Evolutionary conservation across 2,113 vertebrate species (phyloP).

Genomic region (Hippocampus abdominalis): DNA sequence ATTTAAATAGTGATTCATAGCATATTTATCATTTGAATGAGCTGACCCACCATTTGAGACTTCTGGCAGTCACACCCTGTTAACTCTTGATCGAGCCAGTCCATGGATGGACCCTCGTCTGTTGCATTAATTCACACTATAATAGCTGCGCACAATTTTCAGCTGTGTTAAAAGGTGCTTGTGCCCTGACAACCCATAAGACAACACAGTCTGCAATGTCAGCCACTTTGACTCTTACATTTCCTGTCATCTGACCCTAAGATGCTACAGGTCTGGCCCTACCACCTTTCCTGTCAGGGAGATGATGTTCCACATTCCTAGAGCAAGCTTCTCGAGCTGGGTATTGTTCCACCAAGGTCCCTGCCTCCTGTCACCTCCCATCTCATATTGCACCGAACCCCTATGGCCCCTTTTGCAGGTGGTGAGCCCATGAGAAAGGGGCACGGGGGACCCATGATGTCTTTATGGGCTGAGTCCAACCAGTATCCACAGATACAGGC

Average conservation of each 20-base stretch:
- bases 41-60: background rate
- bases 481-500: too few species aligned
- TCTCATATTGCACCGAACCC: too few species aligned
- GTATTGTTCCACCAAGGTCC: too few species aligned
- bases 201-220: background rate
- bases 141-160: background rate
- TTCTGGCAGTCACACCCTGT: background rate
- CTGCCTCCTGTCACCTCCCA: too few species aligned
- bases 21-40: background rate
- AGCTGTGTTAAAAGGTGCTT: background rate
- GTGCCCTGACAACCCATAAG: background rate
- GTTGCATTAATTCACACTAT: background rate
- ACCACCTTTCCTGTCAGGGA: background rate
- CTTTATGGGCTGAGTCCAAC: too few species aligned
- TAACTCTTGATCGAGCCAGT: background rate
- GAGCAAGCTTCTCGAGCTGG: too few species aligned
- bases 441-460: too few species aligned
- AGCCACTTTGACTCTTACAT: conserved; percentile 2
- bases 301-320: background rate
- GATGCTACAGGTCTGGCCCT: background rate
- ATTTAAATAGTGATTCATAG: background rate
- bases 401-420: too few species aligned
- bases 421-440: too few species aligned
- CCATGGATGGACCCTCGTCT: background rate
- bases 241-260: background rate